phyloP scores from a whole-genome alignment of 2,888 invertebrate genomes.

The Drosophila longiperda region DNA sequence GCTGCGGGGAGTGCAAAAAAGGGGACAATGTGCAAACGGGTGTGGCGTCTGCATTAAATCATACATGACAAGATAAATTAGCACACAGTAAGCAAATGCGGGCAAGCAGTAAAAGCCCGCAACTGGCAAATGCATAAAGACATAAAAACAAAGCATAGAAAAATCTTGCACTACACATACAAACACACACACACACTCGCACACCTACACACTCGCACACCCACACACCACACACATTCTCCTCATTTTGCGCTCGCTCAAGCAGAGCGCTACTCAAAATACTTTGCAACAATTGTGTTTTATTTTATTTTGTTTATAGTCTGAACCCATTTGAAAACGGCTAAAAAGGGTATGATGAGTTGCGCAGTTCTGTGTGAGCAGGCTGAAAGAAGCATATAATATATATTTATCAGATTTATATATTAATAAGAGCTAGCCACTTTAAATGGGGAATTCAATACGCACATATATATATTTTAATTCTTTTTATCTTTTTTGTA shows the following conservation, averaged over 20 bases:
- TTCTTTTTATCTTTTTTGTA: background rate
- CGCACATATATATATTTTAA: background rate
- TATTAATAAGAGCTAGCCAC: background rate
- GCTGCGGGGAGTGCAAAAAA: background rate
- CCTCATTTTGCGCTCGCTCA: constrained; percentile 19
- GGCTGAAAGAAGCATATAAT: background rate
- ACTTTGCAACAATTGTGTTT: constrained; percentile 16
- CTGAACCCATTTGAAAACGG: background rate
- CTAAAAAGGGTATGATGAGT: background rate
- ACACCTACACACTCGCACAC: too few species aligned
- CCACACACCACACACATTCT: background rate
- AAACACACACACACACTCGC: background rate
- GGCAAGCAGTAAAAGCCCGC: constrained; percentile 23
- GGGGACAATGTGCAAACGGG: constrained; percentile 26
- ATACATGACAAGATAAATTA: constrained; percentile 74
- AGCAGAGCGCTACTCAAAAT: constrained; percentile 45
- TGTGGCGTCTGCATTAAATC: constrained; percentile 58
- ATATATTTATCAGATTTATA: background rate
- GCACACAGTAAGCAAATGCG: constrained; percentile 39
- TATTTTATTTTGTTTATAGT: constrained; percentile 11
- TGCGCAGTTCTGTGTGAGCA: background rate
- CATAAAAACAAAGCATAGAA: constrained; percentile 24
- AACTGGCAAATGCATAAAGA: constrained; percentile 40
- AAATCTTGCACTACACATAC: background rate
- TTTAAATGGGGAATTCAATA: background rate